Percentiles rank a stretch among this genome's conserved stretches.
phyloP scores from a whole-genome alignment of 2,888 invertebrate species.

The Drosophila kuntzei region DNA sequence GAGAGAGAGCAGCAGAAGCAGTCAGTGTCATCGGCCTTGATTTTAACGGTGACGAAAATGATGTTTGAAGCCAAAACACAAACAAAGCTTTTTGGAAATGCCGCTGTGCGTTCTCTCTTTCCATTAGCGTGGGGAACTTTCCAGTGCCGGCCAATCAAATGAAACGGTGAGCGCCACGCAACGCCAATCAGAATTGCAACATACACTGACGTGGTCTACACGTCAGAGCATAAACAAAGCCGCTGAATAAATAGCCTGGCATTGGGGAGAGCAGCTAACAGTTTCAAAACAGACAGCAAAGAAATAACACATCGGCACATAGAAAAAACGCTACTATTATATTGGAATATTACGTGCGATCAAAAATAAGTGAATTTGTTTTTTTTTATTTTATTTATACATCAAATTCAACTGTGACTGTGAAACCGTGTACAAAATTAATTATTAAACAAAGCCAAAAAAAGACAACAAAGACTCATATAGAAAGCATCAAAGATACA shows the following conservation, averaged over 20 bases:
- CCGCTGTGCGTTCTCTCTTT: constrained; percentile 19
- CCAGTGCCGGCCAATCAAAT: constrained; percentile 72
- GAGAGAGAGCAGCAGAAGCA: not conserved
- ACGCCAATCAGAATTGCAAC: constrained; percentile 63
- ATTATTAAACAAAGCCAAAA: constrained; percentile 61
- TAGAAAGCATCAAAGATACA: constrained; percentile 52
- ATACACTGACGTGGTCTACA: constrained; percentile 67
- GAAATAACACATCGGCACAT: constrained; percentile 61
- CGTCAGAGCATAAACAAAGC: constrained; percentile 62
- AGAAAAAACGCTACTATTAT: constrained; percentile 29
- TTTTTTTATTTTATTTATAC: constrained; percentile 32
- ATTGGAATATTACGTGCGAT: constrained; percentile 40
- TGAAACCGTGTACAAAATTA: constrained; percentile 50
- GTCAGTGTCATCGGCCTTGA: constrained; percentile 52
- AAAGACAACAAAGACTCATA: constrained; percentile 55
- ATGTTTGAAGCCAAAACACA: constrained; percentile 39
- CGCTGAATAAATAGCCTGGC: constrained; percentile 82
- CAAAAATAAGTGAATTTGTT: constrained; percentile 29
- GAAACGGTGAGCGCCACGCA: constrained; percentile 64
- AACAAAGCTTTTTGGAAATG: constrained; percentile 33
- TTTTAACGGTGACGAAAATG: constrained; percentile 27
- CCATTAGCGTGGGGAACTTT: constrained; percentile 39
- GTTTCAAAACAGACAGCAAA: constrained; percentile 82
- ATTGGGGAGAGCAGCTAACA: constrained; percentile 75
- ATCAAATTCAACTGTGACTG: constrained; percentile 61